Percentiles rank a stretch among this genome's conserved stretches.
Evolutionary conservation across 2,888 invertebrate genomes (phyloP).

Genomic region (Marronus borbonicus): DNA sequence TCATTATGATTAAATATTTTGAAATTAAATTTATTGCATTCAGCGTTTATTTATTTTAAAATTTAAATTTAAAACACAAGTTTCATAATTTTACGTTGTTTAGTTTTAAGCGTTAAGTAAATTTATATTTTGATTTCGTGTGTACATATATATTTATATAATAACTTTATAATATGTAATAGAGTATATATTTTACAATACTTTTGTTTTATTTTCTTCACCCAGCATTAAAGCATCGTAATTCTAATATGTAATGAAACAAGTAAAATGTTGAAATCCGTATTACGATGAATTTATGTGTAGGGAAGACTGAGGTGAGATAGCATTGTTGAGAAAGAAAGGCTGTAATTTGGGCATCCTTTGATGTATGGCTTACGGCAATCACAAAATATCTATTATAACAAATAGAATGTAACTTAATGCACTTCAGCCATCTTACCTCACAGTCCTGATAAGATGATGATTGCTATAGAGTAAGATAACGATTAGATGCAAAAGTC

Average conservation of each 20-base stretch:
- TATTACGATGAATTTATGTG: background rate
- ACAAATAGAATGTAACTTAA: too few species aligned
- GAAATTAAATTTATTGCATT: background rate
- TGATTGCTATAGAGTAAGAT: too few species aligned
- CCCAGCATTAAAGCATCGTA: background rate
- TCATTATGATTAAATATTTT: background rate
- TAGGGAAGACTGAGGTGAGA: too few species aligned
- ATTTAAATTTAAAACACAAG: background rate
- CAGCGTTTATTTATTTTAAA: background rate
- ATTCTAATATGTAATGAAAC: background rate
- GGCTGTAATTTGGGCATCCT: too few species aligned
- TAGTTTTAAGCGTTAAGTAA: background rate
- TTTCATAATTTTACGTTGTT: background rate
- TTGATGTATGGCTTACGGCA: too few species aligned
- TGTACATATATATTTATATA: background rate
- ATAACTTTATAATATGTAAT: background rate
- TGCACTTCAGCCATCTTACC: too few species aligned
- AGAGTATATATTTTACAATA: constrained; percentile 8
- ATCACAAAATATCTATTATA: too few species aligned
- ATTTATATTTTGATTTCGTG: background rate
- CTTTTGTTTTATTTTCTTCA: background rate
- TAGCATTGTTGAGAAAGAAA: too few species aligned
- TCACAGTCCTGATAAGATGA: too few species aligned
- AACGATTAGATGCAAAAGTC: too few species aligned
- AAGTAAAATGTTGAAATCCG: background rate